These are phyloP conservation scores for Vandiemenella viatica DNA, from an alignment of 2,888 invertebrate genomes.

Conservation along the genomic window DNA sequence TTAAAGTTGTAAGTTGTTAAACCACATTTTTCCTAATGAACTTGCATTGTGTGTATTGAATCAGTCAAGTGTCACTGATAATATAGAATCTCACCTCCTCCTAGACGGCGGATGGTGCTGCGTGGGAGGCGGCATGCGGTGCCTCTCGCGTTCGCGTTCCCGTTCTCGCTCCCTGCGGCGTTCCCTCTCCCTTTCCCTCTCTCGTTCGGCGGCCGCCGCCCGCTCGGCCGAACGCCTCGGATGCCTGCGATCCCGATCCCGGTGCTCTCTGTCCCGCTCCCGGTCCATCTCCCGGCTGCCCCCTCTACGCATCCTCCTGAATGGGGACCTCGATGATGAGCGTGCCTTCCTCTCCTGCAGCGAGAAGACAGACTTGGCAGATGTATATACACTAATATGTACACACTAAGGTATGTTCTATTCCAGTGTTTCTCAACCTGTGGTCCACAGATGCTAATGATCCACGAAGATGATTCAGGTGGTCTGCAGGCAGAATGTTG, in stretches of 20 bases:
- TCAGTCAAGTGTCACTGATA: too few species aligned
- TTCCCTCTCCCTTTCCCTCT: conserved; percentile 16
- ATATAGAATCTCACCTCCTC: conserved; percentile 24
- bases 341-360: conserved; percentile 6
- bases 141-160: conserved; percentile 29
- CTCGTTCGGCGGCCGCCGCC: conserved; percentile 30
- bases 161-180: conserved; percentile 16
- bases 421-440: neutral
- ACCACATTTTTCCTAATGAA: too few species aligned
- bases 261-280: conserved; percentile 10
- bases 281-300: conserved; percentile 11
- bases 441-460: too few species aligned
- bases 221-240: neutral
- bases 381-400: neutral
- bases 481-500: too few species aligned
- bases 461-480: too few species aligned
- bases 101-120: conserved; percentile 26
- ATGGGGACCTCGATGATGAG: conserved; percentile 9
- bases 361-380: neutral
- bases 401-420: neutral
- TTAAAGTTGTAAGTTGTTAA: too few species aligned
- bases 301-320: neutral
- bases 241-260: conserved; percentile 14
- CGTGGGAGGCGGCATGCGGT: conserved; percentile 29
- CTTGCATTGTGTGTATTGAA: too few species aligned